Base-by-base conservation (phyloP, 2,888 invertebrate species). In the Argynnis bischoffii region DNA sequence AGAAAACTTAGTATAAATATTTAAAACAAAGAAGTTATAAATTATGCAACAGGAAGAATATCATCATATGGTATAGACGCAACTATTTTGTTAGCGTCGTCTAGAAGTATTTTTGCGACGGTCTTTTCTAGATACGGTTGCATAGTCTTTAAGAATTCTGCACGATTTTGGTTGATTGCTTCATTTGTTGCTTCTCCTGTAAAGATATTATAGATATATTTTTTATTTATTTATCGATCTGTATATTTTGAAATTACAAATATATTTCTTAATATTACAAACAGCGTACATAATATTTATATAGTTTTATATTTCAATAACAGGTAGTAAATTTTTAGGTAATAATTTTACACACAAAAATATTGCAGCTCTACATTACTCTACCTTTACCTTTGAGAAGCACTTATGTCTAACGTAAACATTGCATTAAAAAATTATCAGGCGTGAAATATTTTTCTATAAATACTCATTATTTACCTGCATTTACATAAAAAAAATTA, bases 101-200 rank as follows among this genome's bases (percentile, higher is more conserved):
- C 89, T 59, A 93, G 78, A 15, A 95, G 84, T 1, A 94, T 81
- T 4, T 86, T 87, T 0, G 93, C 83, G 0, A 94, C 89, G 0
- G 94, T 93, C 70, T 81, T 88, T 79, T 95, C 94, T 1, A 95
- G 81, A 64, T 93, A 86, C 0, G 95, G 95, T 75, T 93, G 93
- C 15, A 94, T 84, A 0, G 93, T 89, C 46, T 83, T 85, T 11
- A 94, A 78, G 77, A 95, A 94, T 51, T 94, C 93, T 0, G 88
- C 89, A 71, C 94, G 93, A 78, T 95, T 95, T 75, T 93, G 90
- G 77, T 95, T 94, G 57, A 95, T 93, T 0, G 94, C 93, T 54
- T 86, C 83, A 77, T 95, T 95, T 0, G 93, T 89, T n/a, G 92
- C 91, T 26, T 93, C 87, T 70, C 90, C 94, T 94, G 80, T 14